Evolutionary conservation across 2,797 vertebrate genomes (phyloP), one percentile per base, ranked within the genome.

Genomic region (Phaenicophaeus curvirostris): DNA sequence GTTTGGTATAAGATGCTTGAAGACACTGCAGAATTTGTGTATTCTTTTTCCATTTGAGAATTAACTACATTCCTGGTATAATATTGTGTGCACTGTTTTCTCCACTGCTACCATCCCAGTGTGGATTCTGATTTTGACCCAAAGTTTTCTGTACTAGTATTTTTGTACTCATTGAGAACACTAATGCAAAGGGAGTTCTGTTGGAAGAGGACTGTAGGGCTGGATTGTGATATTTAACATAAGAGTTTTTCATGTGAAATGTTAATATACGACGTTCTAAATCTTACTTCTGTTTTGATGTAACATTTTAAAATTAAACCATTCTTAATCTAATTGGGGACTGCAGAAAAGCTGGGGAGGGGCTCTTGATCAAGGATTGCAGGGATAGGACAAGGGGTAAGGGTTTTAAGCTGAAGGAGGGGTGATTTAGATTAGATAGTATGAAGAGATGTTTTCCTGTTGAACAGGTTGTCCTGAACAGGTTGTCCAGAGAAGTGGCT

Each of bases 241-340:
- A n/a, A n/a, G 12, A n/a, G 13, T 83, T 90, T 66, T 80, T 54
- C 65, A 59, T 0, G 0, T 62, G 55, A 91, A 91, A 44, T 84
- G 23, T 61, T 68, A 75, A 54, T 77, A 72, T 11, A 5, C 16
- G 33, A 35, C 59, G 39, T 30, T 94, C 87, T 44, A 91, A 79
- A 85, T 91, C 31, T 82, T 88, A 61, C 13, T 95, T 89, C 50
- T 90, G 20, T 72, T 87, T 62, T 85, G 39, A 91, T 81, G 55
- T 86, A 82, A 62, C 23, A 39, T 31, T 93, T 85, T 85, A 10
- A 93, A 91, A 84, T 80, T 21, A 92, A 92, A 51, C 65, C 44
- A 19, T 89, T 95, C 94, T 89, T 74, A 90, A 82, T 65, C 11
- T 95, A 95, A 96, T 44, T 44, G 42, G 42, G 16, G 42, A 42